phyloP scores from a whole-genome alignment of 2,113 vertebrate genomes.

The Myrmecobius fasciatus region DNA sequence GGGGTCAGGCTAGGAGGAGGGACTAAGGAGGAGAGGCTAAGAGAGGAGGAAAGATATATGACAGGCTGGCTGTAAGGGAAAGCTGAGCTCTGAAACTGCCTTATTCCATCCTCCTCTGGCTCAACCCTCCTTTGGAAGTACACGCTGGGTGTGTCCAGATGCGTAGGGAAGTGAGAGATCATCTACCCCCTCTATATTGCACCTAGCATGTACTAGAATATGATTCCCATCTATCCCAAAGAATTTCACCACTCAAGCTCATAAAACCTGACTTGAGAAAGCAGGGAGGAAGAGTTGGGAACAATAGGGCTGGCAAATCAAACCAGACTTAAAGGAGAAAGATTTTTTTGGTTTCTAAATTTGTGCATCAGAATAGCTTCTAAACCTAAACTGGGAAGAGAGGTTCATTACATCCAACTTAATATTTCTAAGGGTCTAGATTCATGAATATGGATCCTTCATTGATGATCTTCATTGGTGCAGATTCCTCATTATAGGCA shows the following conservation, averaged over 20 bases:
- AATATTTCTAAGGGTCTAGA: neutral
- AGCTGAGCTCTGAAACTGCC: too few species aligned
- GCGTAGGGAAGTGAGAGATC: too few species aligned
- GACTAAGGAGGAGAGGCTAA: too few species aligned
- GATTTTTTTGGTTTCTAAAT: neutral
- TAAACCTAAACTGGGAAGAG: neutral
- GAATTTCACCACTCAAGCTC: neutral
- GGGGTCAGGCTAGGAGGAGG: too few species aligned
- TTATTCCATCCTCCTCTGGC: too few species aligned
- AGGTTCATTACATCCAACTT: neutral
- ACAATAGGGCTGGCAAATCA: neutral
- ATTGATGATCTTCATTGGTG: neutral
- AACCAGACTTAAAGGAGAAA: neutral
- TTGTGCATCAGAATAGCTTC: neutral
- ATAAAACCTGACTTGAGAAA: neutral
- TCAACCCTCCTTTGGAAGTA: too few species aligned
- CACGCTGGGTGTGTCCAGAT: too few species aligned
- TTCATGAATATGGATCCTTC: neutral
- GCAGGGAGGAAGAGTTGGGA: neutral
- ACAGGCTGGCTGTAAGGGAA: too few species aligned
- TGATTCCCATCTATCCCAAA: neutral
- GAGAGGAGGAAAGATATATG: too few species aligned
- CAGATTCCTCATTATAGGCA: neutral
- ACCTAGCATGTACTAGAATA: neutral
- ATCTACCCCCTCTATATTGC: too few species aligned